Conservation (phyloP, 2,113 vertebrate genomes). For the Hoplias malabaricus region DNA sequence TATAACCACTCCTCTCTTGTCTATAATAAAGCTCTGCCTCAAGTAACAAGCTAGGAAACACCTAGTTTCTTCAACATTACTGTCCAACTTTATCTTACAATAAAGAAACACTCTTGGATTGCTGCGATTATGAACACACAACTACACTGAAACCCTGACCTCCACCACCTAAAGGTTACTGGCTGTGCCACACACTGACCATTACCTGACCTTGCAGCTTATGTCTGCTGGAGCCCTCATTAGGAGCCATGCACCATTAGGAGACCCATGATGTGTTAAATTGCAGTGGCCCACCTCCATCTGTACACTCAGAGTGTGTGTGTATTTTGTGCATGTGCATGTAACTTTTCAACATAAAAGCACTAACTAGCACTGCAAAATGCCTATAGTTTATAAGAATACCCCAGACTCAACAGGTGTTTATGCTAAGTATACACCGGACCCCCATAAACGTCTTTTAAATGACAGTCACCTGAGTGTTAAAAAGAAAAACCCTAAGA, state of each 20-base stretch:
- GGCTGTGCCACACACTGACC: conserved; percentile 54
- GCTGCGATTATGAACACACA: background rate
- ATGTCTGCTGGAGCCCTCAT: conserved; percentile 59
- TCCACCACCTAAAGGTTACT: conserved; percentile 65
- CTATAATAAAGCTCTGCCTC: background rate
- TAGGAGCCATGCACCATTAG: conserved; percentile 68
- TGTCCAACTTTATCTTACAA: background rate
- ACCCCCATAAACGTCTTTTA: background rate
- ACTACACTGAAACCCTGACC: background rate
- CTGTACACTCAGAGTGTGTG: conserved; percentile 4
- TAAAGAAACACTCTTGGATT: background rate
- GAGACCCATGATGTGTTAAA: conserved; percentile 55
- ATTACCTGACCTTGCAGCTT: conserved; percentile 48
- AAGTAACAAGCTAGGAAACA: background rate
- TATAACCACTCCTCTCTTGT: background rate
- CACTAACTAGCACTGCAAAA: conserved; percentile 2
- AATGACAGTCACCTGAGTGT: background rate
- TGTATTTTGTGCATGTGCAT: background rate
- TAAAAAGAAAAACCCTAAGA: background rate
- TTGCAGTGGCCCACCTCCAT: conserved; percentile 38
- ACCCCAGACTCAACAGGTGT: background rate
- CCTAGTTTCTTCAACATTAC: background rate
- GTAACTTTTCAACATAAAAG: too few relatives aligned
- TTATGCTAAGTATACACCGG: background rate
- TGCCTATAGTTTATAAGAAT: background rate